Evolutionary conservation across 2,797 vertebrate species (phyloP).

Genomic region (Acanthurus lineatus): DNA sequence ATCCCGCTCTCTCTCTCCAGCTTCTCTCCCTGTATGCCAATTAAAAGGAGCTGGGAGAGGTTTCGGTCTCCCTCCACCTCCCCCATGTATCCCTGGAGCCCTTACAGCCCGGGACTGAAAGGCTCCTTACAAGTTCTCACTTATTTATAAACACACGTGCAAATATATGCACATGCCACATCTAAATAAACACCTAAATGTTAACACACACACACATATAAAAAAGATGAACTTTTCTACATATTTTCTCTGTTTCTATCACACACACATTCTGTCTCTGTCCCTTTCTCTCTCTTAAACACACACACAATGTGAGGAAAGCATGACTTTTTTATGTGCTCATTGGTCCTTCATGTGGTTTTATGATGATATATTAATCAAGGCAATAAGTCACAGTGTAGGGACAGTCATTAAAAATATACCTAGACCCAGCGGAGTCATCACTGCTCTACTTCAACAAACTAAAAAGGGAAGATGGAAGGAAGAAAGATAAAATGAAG

Average conservation of each 20-base stretch:
- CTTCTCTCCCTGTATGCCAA: constrained; percentile 70
- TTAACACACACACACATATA: constrained; percentile 75
- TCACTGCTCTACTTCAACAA: constrained; percentile 54
- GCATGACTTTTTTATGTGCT: constrained; percentile 66
- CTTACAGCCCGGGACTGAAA: constrained; percentile 62
- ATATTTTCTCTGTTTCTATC: constrained; percentile 14
- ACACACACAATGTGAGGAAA: constrained; percentile 22
- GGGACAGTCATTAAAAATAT: constrained; percentile 78
- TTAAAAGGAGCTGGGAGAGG: constrained; percentile 70
- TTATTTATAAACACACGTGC: constrained; percentile 55
- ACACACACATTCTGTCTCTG: constrained; percentile 81
- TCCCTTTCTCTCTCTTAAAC: constrained; percentile 61
- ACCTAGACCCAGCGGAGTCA: constrained; percentile 66
- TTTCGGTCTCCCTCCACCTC: constrained; percentile 36
- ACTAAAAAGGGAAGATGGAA: constrained; percentile 44
- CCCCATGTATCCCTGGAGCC: constrained; percentile 57
- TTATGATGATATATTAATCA: constrained; percentile 88
- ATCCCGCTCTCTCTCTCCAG: constrained; percentile 52
- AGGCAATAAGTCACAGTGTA: constrained; percentile 67
- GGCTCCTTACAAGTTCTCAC: constrained; percentile 48
- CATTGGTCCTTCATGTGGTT: constrained; percentile 70
- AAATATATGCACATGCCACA: constrained; percentile 32
- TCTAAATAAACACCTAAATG: constrained; percentile 59
- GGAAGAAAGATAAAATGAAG: constrained; percentile 30
- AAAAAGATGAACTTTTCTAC: constrained; percentile 1